A percentile compares a stretch with the other conserved stretches of the same genome.
phyloP scores from a whole-genome alignment of 2,888 invertebrate genomes.

The Scaeva pyrastri region DNA sequence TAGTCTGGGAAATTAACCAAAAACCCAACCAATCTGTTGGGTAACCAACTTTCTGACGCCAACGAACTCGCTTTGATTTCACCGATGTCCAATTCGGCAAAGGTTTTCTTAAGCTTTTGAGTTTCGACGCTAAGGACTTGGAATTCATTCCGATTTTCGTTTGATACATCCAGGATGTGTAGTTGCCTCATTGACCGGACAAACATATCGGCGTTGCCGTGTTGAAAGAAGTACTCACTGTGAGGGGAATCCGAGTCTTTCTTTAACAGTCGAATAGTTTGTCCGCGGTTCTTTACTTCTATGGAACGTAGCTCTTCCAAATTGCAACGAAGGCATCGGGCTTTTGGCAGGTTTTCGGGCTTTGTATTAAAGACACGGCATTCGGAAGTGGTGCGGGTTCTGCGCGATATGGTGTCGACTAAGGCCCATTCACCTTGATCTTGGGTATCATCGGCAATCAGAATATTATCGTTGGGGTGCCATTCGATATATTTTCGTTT shows the following conservation, averaged over 20 bases:
- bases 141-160: conserved; percentile 89
- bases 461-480: conserved; percentile 89
- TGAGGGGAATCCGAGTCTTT: conserved; percentile 85
- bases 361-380: conserved; percentile 83
- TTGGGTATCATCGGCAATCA: conserved; percentile 90
- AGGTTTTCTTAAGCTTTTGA: conserved; percentile 91
- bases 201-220: conserved; percentile 91
- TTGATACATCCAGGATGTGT: conserved; percentile 81
- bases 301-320: conserved; percentile 88
- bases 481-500: conserved; percentile 90
- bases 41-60: conserved; percentile 81
- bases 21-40: conserved; percentile 82
- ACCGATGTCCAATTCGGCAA: conserved; percentile 92
- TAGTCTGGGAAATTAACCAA: conserved; percentile 82
- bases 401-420: conserved; percentile 87
- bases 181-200: conserved; percentile 81
- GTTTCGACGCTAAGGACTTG: conserved; percentile 89
- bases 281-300: conserved; percentile 85
- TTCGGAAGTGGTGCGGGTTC: conserved; percentile 82
- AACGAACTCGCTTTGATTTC: conserved; percentile 82
- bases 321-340: conserved; percentile 85
- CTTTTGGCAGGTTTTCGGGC: conserved; percentile 80
- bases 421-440: conserved; percentile 93
- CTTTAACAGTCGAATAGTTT: conserved; percentile 87
- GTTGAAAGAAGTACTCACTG: conserved; percentile 93